Evolutionary conservation across 2,888 invertebrate species (phyloP).

Genomic region (Eupithecia abbreviata): DNA sequence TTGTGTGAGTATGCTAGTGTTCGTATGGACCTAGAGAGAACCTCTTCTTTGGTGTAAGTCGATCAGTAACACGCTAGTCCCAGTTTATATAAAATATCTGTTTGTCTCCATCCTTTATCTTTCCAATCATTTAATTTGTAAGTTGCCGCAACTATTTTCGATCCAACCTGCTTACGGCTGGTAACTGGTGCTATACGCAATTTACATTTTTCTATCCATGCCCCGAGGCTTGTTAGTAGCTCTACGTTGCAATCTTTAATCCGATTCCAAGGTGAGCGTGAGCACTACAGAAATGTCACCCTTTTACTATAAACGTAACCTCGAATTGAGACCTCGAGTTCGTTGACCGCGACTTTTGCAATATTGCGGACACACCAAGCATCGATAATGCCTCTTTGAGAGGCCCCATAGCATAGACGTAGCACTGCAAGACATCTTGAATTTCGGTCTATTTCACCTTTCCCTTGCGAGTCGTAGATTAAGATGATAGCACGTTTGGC

Average conservation of each 20-base stretch:
- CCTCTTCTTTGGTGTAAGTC: not conserved
- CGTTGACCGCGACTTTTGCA: conserved; percentile 28
- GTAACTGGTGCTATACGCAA: not conserved
- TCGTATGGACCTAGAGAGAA: not conserved
- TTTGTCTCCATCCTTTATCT: not conserved
- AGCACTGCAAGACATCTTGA: not conserved
- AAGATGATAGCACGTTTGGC: conserved; percentile 15
- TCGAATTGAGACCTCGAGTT: conserved; percentile 36
- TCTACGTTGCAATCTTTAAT: conserved; percentile 26
- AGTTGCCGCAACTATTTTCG: no score
- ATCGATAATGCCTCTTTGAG: conserved; percentile 29
- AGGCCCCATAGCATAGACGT: conserved; percentile 11
- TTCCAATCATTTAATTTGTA: not conserved
- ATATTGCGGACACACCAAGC: conserved; percentile 28
- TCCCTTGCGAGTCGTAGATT: conserved; percentile 7
- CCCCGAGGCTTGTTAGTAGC: conserved; percentile 6
- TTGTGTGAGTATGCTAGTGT: no score
- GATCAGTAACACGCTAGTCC: not conserved
- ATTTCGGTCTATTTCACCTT: conserved; percentile 3
- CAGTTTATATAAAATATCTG: not conserved
- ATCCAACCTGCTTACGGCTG: not conserved
- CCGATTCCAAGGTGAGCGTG: conserved; percentile 32
- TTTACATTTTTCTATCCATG: conserved; percentile 1
- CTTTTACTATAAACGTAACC: conserved; percentile 41
- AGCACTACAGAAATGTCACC: conserved; percentile 37